Percentiles rank a stretch among this genome's conserved stretches.
phyloP scores from a whole-genome alignment of 2,888 invertebrate species.

The Rhorus exstirpatorius region DNA sequence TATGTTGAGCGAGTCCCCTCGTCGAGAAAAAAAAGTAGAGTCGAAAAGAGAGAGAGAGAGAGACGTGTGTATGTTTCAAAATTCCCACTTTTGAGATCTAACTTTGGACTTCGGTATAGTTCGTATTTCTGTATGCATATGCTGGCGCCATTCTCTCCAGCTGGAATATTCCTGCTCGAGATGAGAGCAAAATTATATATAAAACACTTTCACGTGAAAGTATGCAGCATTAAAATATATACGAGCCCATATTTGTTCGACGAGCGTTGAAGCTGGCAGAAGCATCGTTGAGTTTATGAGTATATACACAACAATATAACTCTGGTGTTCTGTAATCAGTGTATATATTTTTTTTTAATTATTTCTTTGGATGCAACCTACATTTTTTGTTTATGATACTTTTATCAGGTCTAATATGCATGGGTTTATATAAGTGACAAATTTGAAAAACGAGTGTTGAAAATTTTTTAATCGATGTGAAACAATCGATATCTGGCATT shows the following conservation, averaged over 20 bases:
- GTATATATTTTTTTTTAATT: slow-evolving; percentile 6
- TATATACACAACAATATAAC: slow-evolving; percentile 7
- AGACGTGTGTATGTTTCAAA: slow-evolving; percentile 3
- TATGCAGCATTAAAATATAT: slow-evolving; percentile 58
- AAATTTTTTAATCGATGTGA: no score
- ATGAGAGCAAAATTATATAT: slow-evolving; percentile 28
- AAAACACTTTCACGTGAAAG: slow-evolving; percentile 73
- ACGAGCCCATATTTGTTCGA: slow-evolving; percentile 55
- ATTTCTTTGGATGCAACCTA: background rate
- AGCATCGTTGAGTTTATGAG: slow-evolving; percentile 46
- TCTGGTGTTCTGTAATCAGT: slow-evolving; percentile 48
- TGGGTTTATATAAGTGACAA: no score
- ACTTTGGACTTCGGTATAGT: slow-evolving; percentile 10
- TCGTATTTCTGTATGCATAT: slow-evolving; percentile 2
- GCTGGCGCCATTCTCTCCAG: slow-evolving; percentile 63
- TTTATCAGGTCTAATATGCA: no score
- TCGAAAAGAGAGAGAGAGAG: no score
- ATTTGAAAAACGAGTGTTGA: no score
- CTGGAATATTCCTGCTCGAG: slow-evolving; percentile 62
- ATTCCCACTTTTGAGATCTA: slow-evolving; percentile 40
- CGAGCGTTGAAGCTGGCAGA: slow-evolving; percentile 55
- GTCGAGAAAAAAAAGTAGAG: background rate
- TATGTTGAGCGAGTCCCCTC: background rate
- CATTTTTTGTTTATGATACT: slow-evolving; percentile 1
- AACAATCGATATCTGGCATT: no score